Percentiles rank a stretch among this genome's conserved stretches.
These are phyloP conservation scores for Cylloceria caligata DNA, from an alignment of 2,888 invertebrate genomes.

Conservation along the genomic window DNA sequence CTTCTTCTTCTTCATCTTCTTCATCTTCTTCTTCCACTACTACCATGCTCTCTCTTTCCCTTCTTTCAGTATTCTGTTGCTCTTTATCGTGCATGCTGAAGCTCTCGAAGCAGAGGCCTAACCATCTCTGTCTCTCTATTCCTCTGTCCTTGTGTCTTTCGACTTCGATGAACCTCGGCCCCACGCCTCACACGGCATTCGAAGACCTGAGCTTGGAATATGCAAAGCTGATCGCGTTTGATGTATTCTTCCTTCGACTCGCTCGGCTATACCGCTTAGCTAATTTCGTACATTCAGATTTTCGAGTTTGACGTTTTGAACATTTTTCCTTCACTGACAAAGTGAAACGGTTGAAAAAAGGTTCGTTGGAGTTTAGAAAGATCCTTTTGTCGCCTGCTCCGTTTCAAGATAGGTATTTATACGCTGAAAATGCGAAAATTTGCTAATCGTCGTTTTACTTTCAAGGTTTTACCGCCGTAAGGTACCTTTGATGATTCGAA, in stretches of 20 bases:
- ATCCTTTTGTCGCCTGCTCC: conserved; percentile 17
- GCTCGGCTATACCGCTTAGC: not conserved
- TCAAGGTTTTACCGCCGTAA: conserved; percentile 45
- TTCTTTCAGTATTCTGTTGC: conserved; percentile 86
- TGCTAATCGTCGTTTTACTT: conserved; percentile 48
- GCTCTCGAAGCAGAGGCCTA: conserved; percentile 44
- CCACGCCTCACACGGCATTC: not conserved
- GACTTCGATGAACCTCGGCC: conserved; percentile 38
- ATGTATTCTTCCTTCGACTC: conserved; percentile 5
- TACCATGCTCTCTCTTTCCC: conserved; percentile 84
- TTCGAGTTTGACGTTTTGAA: not conserved
- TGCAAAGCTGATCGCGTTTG: conserved; percentile 52
- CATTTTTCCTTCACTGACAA: conserved; percentile 6
- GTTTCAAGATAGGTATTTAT: not conserved
- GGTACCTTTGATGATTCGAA: conserved; percentile 40
- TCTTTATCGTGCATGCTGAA: conserved; percentile 75
- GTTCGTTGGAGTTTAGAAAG: not conserved
- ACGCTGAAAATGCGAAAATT: conserved; percentile 32
- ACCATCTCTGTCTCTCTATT: not conserved
- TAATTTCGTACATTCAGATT: conserved; percentile 46
- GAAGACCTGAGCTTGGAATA: conserved; percentile 20
- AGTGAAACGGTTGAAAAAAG: conserved; percentile 24
- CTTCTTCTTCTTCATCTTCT: conserved; percentile 86
- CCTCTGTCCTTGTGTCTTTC: conserved; percentile 24
- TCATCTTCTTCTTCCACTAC: conserved; percentile 85